phyloP scores from a whole-genome alignment of 2,797 vertebrate species.

The Hydrocynus forskahlii region DNA sequence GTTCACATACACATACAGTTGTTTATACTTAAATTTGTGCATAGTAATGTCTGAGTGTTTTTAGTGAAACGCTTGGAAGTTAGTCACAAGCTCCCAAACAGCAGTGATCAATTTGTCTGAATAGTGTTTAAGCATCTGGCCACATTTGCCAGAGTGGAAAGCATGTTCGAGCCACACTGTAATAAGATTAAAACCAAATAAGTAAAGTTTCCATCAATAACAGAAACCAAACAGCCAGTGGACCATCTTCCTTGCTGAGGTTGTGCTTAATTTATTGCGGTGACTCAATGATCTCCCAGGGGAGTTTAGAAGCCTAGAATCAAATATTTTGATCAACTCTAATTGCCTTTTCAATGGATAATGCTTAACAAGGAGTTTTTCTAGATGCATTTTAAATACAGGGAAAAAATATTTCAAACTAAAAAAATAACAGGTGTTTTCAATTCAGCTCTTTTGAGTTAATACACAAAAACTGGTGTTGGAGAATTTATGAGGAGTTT shows the following conservation, averaged over 20 bases:
- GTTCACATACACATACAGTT: no score
- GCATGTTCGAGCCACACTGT: slow-evolving; percentile 45
- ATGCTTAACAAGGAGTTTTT: slow-evolving; percentile 5
- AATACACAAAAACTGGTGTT: slow-evolving; percentile 27
- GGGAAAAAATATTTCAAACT: not conserved
- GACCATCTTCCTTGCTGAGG: slow-evolving; percentile 7
- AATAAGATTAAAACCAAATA: slow-evolving; percentile 63
- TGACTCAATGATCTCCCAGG: not conserved
- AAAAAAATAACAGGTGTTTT: slow-evolving; percentile 52
- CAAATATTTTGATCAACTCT: slow-evolving; percentile 1
- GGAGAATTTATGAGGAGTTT: slow-evolving; percentile 37
- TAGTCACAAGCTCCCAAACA: slow-evolving; percentile 36
- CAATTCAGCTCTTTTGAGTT: slow-evolving; percentile 42
- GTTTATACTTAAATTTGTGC: no score
- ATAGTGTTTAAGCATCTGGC: not conserved
- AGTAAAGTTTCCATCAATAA: slow-evolving; percentile 47
- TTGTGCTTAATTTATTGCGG: slow-evolving; percentile 18
- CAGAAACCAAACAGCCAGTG: slow-evolving; percentile 29
- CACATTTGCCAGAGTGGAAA: slow-evolving; percentile 57
- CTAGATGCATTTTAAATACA: slow-evolving; percentile 18
- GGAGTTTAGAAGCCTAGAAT: slow-evolving; percentile 5
- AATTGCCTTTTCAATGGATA: not conserved
- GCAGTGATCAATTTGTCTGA: slow-evolving; percentile 59
- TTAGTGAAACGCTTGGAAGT: slow-evolving; percentile 13
- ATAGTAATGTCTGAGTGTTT: not conserved